Base-by-base conservation (phyloP, 2,797 vertebrate genomes). In the Chelidonichthys spinosus region DNA sequence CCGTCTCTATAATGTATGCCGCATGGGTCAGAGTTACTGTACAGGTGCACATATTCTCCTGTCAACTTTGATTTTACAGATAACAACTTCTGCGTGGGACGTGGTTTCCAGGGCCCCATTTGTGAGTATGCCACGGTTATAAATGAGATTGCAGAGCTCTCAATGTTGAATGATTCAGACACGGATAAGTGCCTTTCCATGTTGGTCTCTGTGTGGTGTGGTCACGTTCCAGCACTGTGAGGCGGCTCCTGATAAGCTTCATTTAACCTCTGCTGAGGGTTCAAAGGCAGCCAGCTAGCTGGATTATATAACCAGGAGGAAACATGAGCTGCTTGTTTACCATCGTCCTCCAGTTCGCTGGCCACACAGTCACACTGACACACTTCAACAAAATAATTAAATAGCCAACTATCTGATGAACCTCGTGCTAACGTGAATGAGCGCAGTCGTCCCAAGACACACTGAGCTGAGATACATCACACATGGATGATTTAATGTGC, bases 401-500 rank as follows among this genome's bases (percentile, higher is more conserved):
- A 46, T 18, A 47, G n/a, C 9, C 4, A 64, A 33, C 72, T 63
- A 70, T 73, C 32, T 69, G 32, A 65, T 76, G 35, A 64, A 71
- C 10, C 17, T 71, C 3, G 18, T 49, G 66, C 36, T 70, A 25
- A 67, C 46, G 1, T 35, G 61, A 72, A 44, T 8, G 44, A 83
- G 5, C 39, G 35, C 40, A 17, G 33, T 40, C 60, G 17, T 46
- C 11, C 44, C 71, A 35, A 39, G 59, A 17, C 2, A 2, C 67
- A 54, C 71, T 39, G 74, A 72, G 72, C 37, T 74, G 70, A 79
- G 42, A 79, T 8, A 60, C 35, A 81, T 89, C 77, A 76, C 40
- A 76, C 84, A 88, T 79, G 86, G 82, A 77, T 87, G 87, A 85
- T 82, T 88, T 84, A 56, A 79, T 79, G 75, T 79, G 90, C 85